Base-by-base conservation (phyloP, 1,140 invertebrate species). In the Cryptotermes secundus region DNA sequence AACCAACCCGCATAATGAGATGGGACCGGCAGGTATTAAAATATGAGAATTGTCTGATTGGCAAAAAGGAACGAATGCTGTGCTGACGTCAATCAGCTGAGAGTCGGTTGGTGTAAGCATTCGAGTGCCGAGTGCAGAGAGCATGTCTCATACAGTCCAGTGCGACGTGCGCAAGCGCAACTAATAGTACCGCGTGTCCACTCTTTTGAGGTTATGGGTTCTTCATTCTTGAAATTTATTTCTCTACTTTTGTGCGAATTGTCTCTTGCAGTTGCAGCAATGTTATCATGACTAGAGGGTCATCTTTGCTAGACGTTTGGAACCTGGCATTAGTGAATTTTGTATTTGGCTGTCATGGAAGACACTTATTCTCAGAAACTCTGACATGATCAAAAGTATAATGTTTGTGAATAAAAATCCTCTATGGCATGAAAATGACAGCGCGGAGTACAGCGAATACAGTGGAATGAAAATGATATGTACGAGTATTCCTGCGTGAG, bases 41-140 rank as follows among this genome's bases (percentile, higher is more conserved):
- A 72, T 31, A n/a, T 72, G 14, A n/a, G 59, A 72, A 72, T 26
- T 72, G 59, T 14, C 59, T 16, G 59, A 31, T 14, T 72, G 59
- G 45, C 22, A 49, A 49, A 12, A 38, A 38, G 19, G 45, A 22
- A 22, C 45, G 45, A 3, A 19, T 49, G n/a, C 26, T 72, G n/a
- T 72, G 59, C 59, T 31, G 59, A 72, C 31, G 53, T 38, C 53
- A n/a, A 72, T 72, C 59, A 72, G 59, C 59, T 72, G 59, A 72
- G 26, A 1, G n/a, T 26, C 26, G 1, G 59, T 31, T 26, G 59
- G n/a, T 7, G 10, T 10, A 7, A 31, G 6, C 26, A 31, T 7
- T 31, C 26, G 26, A 7, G 7, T 31, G 59, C 9, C 26, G 59
- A 10, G 26, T 72, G n/a, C 59, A 72, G 59, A 72, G 59, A 59